phyloP scores from a whole-genome alignment of 2,888 invertebrate species.

The Caenorhabditis becei region DNA sequence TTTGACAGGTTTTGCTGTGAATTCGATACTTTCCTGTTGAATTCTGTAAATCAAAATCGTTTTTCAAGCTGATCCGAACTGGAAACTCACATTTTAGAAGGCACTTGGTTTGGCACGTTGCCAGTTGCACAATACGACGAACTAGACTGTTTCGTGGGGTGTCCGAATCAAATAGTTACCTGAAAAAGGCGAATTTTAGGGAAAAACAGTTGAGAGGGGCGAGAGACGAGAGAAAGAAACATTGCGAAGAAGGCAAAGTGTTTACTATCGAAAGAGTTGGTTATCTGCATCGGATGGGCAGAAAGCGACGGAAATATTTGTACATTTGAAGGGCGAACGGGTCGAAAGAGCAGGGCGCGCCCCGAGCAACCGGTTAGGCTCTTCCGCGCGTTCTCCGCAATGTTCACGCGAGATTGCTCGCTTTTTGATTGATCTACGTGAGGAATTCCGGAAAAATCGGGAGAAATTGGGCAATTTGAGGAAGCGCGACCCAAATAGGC shows the following conservation, averaged over 20 bases:
- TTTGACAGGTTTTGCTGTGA: constrained; percentile 9
- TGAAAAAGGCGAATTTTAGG: constrained; percentile 22
- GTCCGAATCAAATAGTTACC: constrained; percentile 38
- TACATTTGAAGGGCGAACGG: constrained; percentile 29
- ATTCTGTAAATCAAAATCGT: constrained; percentile 19
- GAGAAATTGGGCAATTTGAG: background rate
- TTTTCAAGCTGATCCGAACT: background rate
- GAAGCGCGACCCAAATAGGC: constrained; percentile 2
- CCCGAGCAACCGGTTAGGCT: constrained; percentile 7
- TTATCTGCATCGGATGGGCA: constrained; percentile 26
- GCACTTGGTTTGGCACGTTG: constrained; percentile 36
- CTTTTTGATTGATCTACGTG: background rate
- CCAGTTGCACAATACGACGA: constrained; percentile 27
- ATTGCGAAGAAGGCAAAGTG: constrained; percentile 16
- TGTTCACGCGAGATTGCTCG: background rate
- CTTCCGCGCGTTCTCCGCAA: background rate
- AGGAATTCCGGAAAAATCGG: background rate
- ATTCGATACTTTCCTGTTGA: constrained; percentile 13
- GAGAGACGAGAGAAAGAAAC: constrained; percentile 23
- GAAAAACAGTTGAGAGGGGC: background rate
- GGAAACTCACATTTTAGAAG: constrained; percentile 6
- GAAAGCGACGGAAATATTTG: constrained; percentile 22
- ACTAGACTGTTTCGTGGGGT: constrained; percentile 25
- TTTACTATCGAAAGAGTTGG: constrained; percentile 30
- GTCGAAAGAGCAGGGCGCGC: constrained; percentile 18